Conservation (phyloP, 2,797 vertebrate genomes). For the Lacerta agilis region DNA sequence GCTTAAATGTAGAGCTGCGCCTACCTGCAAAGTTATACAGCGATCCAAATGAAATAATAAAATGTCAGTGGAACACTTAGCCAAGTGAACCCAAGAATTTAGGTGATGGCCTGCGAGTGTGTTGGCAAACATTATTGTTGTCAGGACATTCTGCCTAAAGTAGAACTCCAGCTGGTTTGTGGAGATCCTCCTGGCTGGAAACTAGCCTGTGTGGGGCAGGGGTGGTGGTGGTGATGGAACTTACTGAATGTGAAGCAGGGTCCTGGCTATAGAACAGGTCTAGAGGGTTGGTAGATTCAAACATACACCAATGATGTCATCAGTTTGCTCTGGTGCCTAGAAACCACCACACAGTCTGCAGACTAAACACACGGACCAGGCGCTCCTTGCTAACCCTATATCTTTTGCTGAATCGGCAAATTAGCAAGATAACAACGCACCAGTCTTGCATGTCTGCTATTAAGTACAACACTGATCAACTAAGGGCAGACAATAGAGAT, state of each 20-base stretch:
- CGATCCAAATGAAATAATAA: background rate
- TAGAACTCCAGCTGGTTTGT: background rate
- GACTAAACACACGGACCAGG: background rate
- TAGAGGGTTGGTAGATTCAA: background rate
- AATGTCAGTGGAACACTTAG: fast-evolving
- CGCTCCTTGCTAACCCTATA: background rate
- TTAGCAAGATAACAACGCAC: background rate
- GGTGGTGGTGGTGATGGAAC: background rate
- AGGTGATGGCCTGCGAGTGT: background rate
- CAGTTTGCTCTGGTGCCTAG: background rate
- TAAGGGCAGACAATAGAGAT: too few relatives aligned
- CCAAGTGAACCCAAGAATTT: background rate
- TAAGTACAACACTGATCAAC: too few relatives aligned
- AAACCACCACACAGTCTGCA: background rate
- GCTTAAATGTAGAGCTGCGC: background rate
- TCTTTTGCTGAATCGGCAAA: background rate
- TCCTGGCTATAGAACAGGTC: background rate
- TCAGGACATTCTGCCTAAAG: background rate
- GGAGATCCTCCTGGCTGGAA: background rate
- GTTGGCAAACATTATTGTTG: background rate
- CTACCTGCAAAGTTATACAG: background rate
- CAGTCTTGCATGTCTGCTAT: too few relatives aligned
- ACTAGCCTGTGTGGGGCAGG: background rate
- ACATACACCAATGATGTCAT: background rate
- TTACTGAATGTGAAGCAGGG: too few relatives aligned